These are phyloP conservation scores for Cyanistes caeruleus DNA, from an alignment of 2,113 vertebrate species.

Conservation along the genomic window DNA sequence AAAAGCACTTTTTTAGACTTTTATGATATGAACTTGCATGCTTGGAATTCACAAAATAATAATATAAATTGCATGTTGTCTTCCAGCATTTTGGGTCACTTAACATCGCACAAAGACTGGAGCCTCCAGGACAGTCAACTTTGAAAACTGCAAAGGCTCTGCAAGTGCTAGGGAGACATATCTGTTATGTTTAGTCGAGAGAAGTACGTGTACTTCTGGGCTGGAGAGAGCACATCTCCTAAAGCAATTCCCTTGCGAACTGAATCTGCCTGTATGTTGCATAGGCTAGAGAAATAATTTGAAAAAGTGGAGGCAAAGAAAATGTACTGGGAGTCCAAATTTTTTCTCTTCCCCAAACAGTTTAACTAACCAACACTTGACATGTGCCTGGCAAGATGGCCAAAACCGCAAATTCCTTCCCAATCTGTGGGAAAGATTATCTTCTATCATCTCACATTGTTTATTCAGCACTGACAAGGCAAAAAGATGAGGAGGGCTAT, in stretches of 20 bases:
- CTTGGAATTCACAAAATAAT: slow-evolving; percentile 42
- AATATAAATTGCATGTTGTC: not conserved
- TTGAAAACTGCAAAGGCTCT: not conserved
- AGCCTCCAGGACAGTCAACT: not conserved
- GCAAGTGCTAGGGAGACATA: not conserved
- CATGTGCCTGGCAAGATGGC: not conserved
- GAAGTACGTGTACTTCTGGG: not conserved
- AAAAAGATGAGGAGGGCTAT: not conserved
- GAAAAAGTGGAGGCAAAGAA: not conserved
- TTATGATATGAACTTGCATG: not conserved
- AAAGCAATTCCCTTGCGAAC: not conserved
- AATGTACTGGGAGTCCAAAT: not conserved
- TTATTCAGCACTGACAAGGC: slow-evolving; percentile 15
- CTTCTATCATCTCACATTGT: not conserved
- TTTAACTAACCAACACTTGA: slow-evolving; percentile 2
- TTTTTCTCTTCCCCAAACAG: not conserved
- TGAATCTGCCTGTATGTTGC: not conserved
- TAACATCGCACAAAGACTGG: not conserved
- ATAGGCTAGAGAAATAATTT: not conserved
- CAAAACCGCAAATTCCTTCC: slow-evolving; percentile 21
- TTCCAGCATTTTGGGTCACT: not conserved
- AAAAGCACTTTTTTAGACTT: not conserved
- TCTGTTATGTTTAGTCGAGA: slow-evolving; percentile 24
- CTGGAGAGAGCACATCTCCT: not conserved
- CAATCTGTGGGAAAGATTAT: not conserved